Evolutionary conservation across 2,797 vertebrate species (phyloP).

Genomic region (Etheostoma nigrum): DNA sequence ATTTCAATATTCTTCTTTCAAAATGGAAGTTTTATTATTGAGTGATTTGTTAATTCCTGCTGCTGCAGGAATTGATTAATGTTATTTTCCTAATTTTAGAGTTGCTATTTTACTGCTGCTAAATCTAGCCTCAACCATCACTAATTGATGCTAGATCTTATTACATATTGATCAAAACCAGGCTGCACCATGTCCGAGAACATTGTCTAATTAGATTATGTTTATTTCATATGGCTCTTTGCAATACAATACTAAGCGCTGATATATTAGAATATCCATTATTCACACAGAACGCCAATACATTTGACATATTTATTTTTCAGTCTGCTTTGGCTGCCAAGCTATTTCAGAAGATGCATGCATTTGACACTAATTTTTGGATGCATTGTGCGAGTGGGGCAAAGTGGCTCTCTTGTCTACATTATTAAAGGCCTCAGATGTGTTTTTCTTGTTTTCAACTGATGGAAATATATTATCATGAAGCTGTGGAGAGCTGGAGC

Average conservation of each 20-base stretch:
- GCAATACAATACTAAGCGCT: constrained; percentile 79
- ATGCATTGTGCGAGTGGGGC: constrained; percentile 73
- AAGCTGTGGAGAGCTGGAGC: constrained; percentile 71
- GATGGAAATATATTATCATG: constrained; percentile 80
- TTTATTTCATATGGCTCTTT: constrained; percentile 78
- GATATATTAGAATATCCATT: constrained; percentile 80
- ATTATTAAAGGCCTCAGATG: constrained; percentile 86
- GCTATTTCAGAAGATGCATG: constrained; percentile 72
- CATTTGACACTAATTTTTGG: constrained; percentile 75
- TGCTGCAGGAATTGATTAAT: constrained; percentile 48
- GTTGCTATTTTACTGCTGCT: constrained; percentile 47
- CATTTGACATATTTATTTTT: constrained; percentile 81
- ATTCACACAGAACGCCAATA: constrained; percentile 78
- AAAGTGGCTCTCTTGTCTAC: constrained; percentile 79
- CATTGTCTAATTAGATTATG: constrained; percentile 81
- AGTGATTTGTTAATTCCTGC: constrained; percentile 56
- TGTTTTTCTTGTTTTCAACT: constrained; percentile 84
- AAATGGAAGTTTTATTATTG: constrained; percentile 64
- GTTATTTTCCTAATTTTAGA: constrained; percentile 66
- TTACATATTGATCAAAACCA: constrained; percentile 83
- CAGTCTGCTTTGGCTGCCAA: constrained; percentile 64
- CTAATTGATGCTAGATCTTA: constrained; percentile 84
- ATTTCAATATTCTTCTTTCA: constrained; percentile 64
- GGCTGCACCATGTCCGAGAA: constrained; percentile 76
- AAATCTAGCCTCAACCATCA: constrained; percentile 63